Evolutionary conservation across 2,888 invertebrate species (phyloP).

Genomic region (Chloroclysta siterata): DNA sequence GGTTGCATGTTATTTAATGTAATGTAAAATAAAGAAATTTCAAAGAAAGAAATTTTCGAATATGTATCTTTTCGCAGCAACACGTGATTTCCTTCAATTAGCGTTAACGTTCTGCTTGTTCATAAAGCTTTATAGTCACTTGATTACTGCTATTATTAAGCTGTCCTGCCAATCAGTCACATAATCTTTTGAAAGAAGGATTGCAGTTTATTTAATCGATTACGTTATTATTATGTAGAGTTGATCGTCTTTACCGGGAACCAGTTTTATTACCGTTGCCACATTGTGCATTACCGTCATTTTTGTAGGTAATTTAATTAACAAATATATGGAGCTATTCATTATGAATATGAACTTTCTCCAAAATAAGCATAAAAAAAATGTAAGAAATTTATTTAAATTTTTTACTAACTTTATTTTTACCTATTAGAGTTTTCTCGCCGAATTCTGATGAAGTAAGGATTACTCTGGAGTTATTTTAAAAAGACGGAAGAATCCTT

Average conservation of each 20-base stretch:
- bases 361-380: too few species aligned
- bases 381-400: too few species aligned
- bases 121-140: slow-evolving; percentile 1
- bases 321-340: background rate
- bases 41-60: too few species aligned
- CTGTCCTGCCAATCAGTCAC: slow-evolving; percentile 17
- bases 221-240: slow-evolving; percentile 18
- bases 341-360: background rate
- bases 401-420: too few species aligned
- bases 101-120: background rate
- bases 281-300: slow-evolving; percentile 1
- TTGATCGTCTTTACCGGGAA: slow-evolving; percentile 20
- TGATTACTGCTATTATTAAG: slow-evolving; percentile 1
- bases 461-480: background rate
- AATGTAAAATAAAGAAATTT: background rate
- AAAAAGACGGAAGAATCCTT: background rate
- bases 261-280: slow-evolving; percentile 9
- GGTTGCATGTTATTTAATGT: too few species aligned
- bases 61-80: background rate
- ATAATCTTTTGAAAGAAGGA: slow-evolving; percentile 15
- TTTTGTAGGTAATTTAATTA: slow-evolving; percentile 5
- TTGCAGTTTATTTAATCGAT: slow-evolving; percentile 16
- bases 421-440: background rate
- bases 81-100: background rate
- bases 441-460: background rate